These are phyloP conservation scores for Tenebrio molitor DNA, from an alignment of 1,140 invertebrate species.

Conservation along the genomic window DNA sequence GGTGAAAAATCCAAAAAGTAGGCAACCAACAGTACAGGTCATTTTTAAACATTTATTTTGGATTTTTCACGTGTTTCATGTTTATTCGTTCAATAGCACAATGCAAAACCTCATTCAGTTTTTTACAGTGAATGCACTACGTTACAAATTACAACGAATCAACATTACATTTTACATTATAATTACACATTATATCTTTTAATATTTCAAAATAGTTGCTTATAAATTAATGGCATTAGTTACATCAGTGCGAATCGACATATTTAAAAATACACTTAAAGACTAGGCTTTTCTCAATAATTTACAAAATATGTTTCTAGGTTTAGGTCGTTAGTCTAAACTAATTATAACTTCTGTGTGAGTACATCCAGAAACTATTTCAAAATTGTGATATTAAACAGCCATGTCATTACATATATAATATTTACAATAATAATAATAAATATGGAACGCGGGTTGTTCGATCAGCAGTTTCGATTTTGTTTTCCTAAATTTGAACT, in stretches of 20 bases:
- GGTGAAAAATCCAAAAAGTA: no score
- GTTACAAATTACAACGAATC: slow-evolving; percentile 26
- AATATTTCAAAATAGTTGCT: slow-evolving; percentile 38
- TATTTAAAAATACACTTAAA: slow-evolving; percentile 40
- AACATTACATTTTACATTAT: slow-evolving; percentile 29
- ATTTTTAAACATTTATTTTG: no score
- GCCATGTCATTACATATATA: slow-evolving; percentile 32
- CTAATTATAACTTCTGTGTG: slow-evolving; percentile 24
- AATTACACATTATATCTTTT: slow-evolving; percentile 33
- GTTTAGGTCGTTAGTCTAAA: slow-evolving; percentile 26
- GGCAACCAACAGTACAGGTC: no score
- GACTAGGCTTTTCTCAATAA: slow-evolving; percentile 38
- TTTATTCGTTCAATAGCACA: no score
- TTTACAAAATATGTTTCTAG: slow-evolving; percentile 39
- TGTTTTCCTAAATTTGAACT: no score
- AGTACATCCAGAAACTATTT: slow-evolving; percentile 30
- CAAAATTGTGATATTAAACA: slow-evolving; percentile 37
- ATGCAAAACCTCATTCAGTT: no score
- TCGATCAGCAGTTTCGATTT: neutral
- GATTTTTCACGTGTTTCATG: no score
- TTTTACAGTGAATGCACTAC: neutral
- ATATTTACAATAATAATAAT: slow-evolving; percentile 21
- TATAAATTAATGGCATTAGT: slow-evolving; percentile 39
- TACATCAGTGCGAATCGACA: slow-evolving; percentile 39
- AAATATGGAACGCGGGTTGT: neutral